A percentile compares a stretch with the other conserved stretches of the same genome.
Conservation (phyloP, 2,113 vertebrate species). For the Xyrauchen texanus region DNA sequence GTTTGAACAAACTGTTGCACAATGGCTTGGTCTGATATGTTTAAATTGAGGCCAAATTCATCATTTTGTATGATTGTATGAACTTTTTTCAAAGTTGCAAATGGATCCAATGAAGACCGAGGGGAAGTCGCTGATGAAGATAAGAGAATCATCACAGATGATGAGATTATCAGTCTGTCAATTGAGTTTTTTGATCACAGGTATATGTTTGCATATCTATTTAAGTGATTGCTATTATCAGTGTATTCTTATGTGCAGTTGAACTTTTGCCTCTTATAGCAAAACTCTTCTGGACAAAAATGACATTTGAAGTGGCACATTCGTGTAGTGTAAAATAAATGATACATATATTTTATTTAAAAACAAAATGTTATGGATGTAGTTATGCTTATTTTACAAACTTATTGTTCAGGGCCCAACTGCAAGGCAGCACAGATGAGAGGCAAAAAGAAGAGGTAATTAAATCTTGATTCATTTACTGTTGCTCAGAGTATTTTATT, state of each 20-base stretch:
- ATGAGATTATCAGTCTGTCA: constrained; percentile 99
- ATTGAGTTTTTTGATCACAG: constrained; percentile 97
- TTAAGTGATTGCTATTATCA: neutral
- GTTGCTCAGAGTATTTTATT: neutral
- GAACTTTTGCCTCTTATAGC: neutral
- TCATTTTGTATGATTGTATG: neutral
- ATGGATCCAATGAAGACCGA: constrained; percentile 97
- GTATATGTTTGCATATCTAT: constrained; percentile 65
- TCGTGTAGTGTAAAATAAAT: neutral
- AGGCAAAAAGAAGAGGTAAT: constrained; percentile 93
- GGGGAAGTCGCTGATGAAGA: constrained; percentile 98
- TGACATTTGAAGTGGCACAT: neutral
- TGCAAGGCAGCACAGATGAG: constrained; percentile 83
- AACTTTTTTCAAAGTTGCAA: constrained; percentile 81
- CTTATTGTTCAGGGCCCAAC: constrained; percentile 68
- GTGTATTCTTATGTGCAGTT: neutral
- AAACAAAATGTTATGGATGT: neutral
- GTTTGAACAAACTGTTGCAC: neutral
- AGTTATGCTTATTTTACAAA: neutral
- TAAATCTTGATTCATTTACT: neutral
- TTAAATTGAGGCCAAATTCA: neutral
- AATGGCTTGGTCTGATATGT: neutral
- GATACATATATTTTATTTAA: neutral
- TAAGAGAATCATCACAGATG: constrained; percentile 98
- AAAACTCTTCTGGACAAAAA: no score